Evolutionary conservation across 2,888 invertebrate genomes (phyloP).

Genomic region (Tetrapedia diversipes): DNA sequence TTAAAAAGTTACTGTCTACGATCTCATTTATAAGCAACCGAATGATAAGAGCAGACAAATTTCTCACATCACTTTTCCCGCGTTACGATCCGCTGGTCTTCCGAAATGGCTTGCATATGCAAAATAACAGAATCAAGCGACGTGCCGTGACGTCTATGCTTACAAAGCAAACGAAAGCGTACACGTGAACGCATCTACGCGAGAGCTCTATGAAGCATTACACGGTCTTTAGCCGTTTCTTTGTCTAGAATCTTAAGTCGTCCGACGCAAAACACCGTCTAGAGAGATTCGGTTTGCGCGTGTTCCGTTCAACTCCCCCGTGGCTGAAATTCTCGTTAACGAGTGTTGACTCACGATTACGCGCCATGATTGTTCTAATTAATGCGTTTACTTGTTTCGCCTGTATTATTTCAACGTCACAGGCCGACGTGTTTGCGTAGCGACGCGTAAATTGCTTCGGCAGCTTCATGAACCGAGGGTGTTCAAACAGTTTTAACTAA

Average conservation of each 20-base stretch:
- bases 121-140: neutral
- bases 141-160: neutral
- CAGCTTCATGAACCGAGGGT: too few relatives aligned
- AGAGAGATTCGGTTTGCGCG: neutral
- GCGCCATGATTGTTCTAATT: conserved; percentile 25
- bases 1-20: too few relatives aligned
- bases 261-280: neutral
- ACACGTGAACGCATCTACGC: neutral
- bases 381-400: conserved; percentile 16
- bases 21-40: too few relatives aligned
- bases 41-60: too few relatives aligned
- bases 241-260: neutral
- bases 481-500: neutral
- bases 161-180: neutral
- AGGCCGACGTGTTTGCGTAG: neutral
- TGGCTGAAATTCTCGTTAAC: conserved; percentile 18
- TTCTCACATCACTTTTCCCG: too few relatives aligned
- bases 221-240: neutral
- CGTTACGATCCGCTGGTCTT: too few relatives aligned
- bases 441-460: conserved; percentile 1
- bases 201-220: neutral
- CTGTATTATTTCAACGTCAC: conserved; percentile 19
- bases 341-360: conserved; percentile 29
- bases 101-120: neutral
- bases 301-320: neutral